Conservation (phyloP, 2,888 invertebrate genomes). For the Eupithecia inturbata region DNA sequence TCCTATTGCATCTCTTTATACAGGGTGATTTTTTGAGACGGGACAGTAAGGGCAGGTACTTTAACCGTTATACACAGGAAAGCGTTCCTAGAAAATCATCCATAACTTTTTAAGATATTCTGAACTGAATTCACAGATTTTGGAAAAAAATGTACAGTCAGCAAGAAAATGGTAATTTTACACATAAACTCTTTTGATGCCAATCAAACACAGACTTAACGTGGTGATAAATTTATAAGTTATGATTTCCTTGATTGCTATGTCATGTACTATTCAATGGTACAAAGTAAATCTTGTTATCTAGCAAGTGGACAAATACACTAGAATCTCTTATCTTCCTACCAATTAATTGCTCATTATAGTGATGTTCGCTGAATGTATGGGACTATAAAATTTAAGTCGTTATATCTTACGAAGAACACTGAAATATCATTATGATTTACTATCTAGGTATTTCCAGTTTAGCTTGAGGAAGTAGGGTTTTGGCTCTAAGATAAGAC, state of each 20-base stretch:
- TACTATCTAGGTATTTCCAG: neutral
- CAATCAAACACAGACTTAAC: no score
- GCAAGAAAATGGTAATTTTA: no score
- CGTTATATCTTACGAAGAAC: neutral
- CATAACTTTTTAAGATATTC: no score
- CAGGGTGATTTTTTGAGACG: no score
- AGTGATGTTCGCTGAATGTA: neutral
- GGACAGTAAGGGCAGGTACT: no score
- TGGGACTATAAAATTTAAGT: neutral
- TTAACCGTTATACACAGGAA: no score
- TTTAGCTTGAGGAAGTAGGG: neutral
- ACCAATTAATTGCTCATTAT: neutral
- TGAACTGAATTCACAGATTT: no score
- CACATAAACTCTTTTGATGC: no score
- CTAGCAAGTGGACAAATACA: neutral
- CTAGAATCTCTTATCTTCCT: neutral
- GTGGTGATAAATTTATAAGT: neutral
- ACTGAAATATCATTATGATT: neutral
- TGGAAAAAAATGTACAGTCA: no score
- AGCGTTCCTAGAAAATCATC: no score
- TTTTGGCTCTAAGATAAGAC: neutral
- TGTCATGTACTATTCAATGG: neutral
- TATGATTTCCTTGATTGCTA: neutral
- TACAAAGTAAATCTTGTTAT: neutral
- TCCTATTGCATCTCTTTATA: no score